Conservation (phyloP, 1,140 invertebrate genomes). For the Panagrolaimus sp. region DNA sequence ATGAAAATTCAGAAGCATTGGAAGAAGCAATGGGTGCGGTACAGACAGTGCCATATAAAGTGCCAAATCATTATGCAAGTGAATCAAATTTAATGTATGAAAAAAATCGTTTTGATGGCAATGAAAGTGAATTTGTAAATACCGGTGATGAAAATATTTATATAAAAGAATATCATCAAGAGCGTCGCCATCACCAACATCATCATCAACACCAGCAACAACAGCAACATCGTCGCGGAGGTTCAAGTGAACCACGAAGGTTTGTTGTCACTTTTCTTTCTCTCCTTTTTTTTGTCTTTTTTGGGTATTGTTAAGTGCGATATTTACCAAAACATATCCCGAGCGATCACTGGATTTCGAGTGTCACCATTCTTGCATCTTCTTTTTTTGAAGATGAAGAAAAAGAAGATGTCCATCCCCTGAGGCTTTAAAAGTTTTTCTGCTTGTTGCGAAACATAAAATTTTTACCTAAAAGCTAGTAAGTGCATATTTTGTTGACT, state of each 20-base stretch:
- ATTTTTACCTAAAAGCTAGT: background rate
- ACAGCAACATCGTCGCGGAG: background rate
- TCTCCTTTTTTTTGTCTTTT: too few species aligned
- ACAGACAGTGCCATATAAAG: background rate
- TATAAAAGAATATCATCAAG: background rate
- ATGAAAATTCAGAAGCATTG: constrained; percentile 7
- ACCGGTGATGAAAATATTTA: background rate
- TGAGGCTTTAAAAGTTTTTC: too few species aligned
- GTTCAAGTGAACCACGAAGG: constrained; percentile 8
- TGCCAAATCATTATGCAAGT: background rate
- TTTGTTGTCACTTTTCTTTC: background rate
- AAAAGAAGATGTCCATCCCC: too few species aligned
- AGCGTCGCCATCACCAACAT: background rate
- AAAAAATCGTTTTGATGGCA: too few species aligned
- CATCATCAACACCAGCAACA: background rate
- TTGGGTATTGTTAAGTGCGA: too few species aligned
- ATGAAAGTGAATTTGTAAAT: too few species aligned
- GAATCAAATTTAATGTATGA: constrained; percentile 2
- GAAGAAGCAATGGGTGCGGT: constrained; percentile 11
- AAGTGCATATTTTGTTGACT: constrained; percentile 1
- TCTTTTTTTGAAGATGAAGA: too few species aligned
- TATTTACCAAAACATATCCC: too few species aligned
- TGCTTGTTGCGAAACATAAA: too few species aligned
- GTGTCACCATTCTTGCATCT: too few species aligned
- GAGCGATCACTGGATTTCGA: too few species aligned